A percentile compares a stretch with the other conserved stretches of the same genome.
Conservation (phyloP, 2,113 vertebrate genomes). For the Sylvia atricapilla region DNA sequence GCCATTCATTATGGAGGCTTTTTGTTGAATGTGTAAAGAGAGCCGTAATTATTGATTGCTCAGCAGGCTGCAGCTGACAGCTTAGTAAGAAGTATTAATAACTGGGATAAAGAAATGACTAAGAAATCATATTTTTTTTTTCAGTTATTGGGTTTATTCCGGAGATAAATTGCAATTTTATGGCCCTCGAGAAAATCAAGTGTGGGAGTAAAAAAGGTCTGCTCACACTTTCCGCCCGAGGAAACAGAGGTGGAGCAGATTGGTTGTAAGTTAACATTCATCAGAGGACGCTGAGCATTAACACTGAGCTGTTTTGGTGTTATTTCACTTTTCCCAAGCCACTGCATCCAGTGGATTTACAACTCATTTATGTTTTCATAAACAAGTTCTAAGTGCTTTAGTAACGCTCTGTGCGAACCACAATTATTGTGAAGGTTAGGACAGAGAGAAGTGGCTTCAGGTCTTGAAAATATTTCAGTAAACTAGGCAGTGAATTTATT, state of each 20-base stretch:
- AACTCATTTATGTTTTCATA: not conserved
- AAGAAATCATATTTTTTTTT: not conserved
- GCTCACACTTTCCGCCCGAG: not conserved
- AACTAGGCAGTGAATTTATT: not conserved
- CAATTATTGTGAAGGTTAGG: not conserved
- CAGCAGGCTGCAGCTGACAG: conserved; percentile 15
- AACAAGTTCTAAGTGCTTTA: not conserved
- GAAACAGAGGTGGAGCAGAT: not conserved
- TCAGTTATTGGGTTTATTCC: not conserved
- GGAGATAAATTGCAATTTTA: not conserved
- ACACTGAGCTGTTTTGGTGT: not conserved
- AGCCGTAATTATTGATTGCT: conserved; percentile 28
- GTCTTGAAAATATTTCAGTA: not conserved
- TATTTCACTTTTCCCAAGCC: not conserved
- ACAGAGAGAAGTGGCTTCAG: not conserved
- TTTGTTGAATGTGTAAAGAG: not conserved
- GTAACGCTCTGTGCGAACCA: not conserved
- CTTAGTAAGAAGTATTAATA: not conserved
- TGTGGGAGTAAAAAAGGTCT: not conserved
- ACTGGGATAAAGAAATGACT: not conserved
- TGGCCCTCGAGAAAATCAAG: not conserved
- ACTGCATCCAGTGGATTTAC: not conserved
- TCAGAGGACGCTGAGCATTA: not conserved
- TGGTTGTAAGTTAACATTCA: not conserved
- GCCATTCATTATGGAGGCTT: not conserved